Evolutionary conservation across 2,113 vertebrate genomes (phyloP), one percentile per base, ranked within the genome.

Genomic region (Atractosteus spatula): DNA sequence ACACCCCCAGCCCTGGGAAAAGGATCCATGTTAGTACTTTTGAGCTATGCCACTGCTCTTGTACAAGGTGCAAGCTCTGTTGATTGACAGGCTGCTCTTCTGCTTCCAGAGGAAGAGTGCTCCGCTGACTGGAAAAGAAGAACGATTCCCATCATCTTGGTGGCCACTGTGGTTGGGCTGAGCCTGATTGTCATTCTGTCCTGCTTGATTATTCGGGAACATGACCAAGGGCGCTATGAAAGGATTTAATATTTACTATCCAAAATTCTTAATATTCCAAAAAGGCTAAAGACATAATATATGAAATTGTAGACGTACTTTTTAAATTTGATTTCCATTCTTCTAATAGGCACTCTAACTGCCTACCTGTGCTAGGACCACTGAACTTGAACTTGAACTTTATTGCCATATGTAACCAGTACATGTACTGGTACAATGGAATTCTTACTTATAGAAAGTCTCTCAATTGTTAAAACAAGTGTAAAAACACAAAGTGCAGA

Each of bases 21-120:
- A 56, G 47, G 16, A 68, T 3, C 13, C 41, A 29, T 4, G 14
- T 59, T 42, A 68, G 47, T 55, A 12, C 62, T 3, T 41, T 45
- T 45, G 6, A 3, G 43, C 12, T 3, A 59, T 12, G 55, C 42
- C 16, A 45, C 3, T 16, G 41, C 51, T 10, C 47, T 62, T 10
- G 12, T 10, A 17, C 42, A 55, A 8, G 29, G 29, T 47, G 41
- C 2, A 17, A 8, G 51, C 43, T n/a, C 44, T 51, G 14, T 57
- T 41, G 54, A 8, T 13, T 44, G 8, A 57, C 63, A 55, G 8
- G 12, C 41, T 3, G 29, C 29, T 45, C 13, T 81, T 86, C 71
- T 67, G 55, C 8, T 93, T 91, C 17, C 92, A 98, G 97, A 83
- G 72, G 83, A 90, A 70, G 95, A 95, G 82, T 99, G 97, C 79